These are phyloP conservation scores for Aspidiotus rigidus DNA, from an alignment of 2,888 invertebrate genomes.

Conservation along the genomic window DNA sequence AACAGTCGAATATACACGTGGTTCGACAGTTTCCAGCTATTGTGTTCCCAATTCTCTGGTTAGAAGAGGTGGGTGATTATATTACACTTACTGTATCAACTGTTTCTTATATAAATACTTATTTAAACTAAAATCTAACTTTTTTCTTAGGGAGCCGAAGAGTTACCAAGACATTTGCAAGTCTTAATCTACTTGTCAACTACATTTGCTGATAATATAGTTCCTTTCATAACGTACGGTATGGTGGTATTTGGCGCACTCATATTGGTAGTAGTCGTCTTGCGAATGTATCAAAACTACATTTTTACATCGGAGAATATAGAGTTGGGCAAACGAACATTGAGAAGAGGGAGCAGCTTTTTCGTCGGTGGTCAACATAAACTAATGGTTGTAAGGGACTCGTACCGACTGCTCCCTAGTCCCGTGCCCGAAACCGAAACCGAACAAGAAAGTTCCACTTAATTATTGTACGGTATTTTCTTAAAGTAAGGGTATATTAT, in stretches of 20 bases:
- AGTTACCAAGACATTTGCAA: slow-evolving; percentile 66
- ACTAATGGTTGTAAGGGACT: slow-evolving; percentile 52
- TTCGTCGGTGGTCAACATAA: slow-evolving; percentile 53
- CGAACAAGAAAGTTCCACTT: slow-evolving; percentile 28
- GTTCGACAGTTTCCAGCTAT: slow-evolving; percentile 70
- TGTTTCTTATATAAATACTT: slow-evolving; percentile 1
- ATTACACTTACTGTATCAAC: slow-evolving; percentile 1
- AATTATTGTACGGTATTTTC: not conserved
- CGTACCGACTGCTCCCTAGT: slow-evolving; percentile 47
- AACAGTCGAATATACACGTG: slow-evolving; percentile 60
- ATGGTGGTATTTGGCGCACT: slow-evolving; percentile 60
- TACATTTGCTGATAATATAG: slow-evolving; percentile 62
- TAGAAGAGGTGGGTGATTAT: slow-evolving; percentile 59
- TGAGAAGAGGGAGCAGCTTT: slow-evolving; percentile 57
- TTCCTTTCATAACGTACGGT: slow-evolving; percentile 61
- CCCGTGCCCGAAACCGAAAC: slow-evolving; percentile 38
- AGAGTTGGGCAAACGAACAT: slow-evolving; percentile 54
- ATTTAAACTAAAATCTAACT: slow-evolving; percentile 22
- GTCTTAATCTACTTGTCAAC: slow-evolving; percentile 73
- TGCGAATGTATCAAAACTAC: slow-evolving; percentile 64
- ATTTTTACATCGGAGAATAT: slow-evolving; percentile 64
- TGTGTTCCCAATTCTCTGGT: slow-evolving; percentile 78
- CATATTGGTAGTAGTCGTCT: slow-evolving; percentile 56
- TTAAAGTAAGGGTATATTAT: not conserved
- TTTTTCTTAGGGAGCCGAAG: slow-evolving; percentile 60